These are phyloP conservation scores for Sepiola atlantica DNA, from an alignment of 2,888 invertebrate genomes.

Conservation along the genomic window DNA sequence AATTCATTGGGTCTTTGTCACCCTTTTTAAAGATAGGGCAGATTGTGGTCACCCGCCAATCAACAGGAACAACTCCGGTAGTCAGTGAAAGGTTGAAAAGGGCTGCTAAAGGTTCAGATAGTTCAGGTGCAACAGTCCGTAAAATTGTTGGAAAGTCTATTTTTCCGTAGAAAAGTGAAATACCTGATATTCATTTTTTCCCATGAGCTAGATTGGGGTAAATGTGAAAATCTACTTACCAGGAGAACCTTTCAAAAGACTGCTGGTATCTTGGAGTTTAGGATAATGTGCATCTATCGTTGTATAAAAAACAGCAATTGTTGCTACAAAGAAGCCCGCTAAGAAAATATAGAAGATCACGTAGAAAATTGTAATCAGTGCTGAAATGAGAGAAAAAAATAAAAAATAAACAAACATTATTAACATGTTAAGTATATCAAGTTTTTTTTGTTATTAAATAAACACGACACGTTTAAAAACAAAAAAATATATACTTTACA, in stretches of 20 bases:
- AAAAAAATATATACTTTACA: too few relatives aligned
- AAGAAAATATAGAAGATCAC: constrained; percentile 93
- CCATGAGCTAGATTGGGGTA: neutral
- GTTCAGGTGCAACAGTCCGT: too few relatives aligned
- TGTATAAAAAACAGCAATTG: constrained; percentile 87
- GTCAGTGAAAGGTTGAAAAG: too few relatives aligned
- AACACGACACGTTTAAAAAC: too few relatives aligned
- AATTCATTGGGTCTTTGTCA: too few relatives aligned
- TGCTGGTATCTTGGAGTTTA: constrained; percentile 56
- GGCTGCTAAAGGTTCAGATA: too few relatives aligned
- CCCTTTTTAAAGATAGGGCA: too few relatives aligned
- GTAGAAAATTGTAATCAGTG: constrained; percentile 83
- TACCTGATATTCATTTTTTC: neutral
- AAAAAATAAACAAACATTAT: neutral
- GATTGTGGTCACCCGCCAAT: too few relatives aligned
- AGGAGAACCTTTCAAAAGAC: constrained; percentile 81
- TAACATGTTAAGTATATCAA: too few relatives aligned
- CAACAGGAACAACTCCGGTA: too few relatives aligned
- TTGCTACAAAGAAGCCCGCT: constrained; percentile 92
- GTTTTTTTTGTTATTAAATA: too few relatives aligned
- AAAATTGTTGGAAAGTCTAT: too few relatives aligned
- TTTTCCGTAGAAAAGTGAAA: neutral
- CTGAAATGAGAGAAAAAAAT: constrained; percentile 49
- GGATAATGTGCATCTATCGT: constrained; percentile 60
- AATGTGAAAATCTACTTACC: constrained; percentile 78